Percentiles rank a stretch among this genome's conserved stretches.
Conservation (phyloP, 2,797 vertebrate genomes). For the Acipenser oxyrinchus region DNA sequence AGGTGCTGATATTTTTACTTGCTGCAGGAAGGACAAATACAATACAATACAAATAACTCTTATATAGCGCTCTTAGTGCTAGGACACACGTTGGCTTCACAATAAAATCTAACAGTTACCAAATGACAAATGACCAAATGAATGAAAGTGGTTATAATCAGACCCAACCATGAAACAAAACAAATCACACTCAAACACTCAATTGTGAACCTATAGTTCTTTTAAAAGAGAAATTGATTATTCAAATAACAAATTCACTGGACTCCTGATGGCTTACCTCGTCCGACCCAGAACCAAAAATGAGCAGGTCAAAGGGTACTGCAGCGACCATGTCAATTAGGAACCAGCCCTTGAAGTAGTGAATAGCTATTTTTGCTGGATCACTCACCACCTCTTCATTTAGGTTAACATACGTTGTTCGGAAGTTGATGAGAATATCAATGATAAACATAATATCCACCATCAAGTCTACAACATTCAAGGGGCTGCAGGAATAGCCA, state of each 20-base stretch:
- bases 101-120: no score
- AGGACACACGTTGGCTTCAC: no score
- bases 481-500: conserved; percentile 92
- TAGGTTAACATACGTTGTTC: conserved; percentile 94
- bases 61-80: no score
- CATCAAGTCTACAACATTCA: conserved; percentile 95
- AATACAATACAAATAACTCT: no score
- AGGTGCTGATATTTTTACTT: no score
- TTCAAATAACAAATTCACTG: background rate
- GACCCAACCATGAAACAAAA: no score
- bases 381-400: conserved; percentile 99
- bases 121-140: no score
- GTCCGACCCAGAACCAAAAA: conserved; percentile 98
- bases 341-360: conserved; percentile 99
- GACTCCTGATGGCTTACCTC: conserved; percentile 74
- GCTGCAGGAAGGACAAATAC: no score
- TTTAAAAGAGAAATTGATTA: no score
- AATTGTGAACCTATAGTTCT: no score
- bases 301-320: conserved; percentile 97
- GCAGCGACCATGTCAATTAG: conserved; percentile 99
- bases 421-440: conserved; percentile 98
- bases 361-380: conserved; percentile 92
- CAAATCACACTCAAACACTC: no score
- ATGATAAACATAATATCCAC: conserved; percentile 99
- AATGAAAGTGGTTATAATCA: no score